These are phyloP conservation scores for Rhadina sibilatrix DNA, from an alignment of 2,113 vertebrate genomes.

Conservation along the genomic window DNA sequence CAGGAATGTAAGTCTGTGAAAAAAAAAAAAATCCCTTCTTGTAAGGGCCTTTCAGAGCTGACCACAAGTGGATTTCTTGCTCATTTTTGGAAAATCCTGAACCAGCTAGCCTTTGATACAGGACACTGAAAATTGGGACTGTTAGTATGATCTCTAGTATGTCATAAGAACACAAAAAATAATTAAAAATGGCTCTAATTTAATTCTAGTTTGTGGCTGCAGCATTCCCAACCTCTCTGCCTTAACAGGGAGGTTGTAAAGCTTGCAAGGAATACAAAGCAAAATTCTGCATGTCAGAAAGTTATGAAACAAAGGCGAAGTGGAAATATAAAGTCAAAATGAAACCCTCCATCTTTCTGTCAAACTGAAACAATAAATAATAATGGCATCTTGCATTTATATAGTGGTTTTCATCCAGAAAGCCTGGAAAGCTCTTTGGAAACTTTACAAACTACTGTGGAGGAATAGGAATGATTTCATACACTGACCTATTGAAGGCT, in stretches of 20 bases:
- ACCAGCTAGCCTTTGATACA: background rate
- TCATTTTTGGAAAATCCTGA: background rate
- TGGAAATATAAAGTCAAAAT: slow-evolving; percentile 66
- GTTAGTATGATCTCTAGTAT: background rate
- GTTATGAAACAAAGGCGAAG: slow-evolving; percentile 60
- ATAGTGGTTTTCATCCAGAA: slow-evolving; percentile 48
- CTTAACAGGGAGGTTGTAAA: background rate
- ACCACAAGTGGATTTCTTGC: background rate
- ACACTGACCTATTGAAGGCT: slow-evolving; percentile 11
- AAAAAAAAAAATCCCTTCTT: background rate
- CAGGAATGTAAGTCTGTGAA: background rate
- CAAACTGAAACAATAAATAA: slow-evolving; percentile 68
- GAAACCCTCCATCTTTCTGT: slow-evolving; percentile 71
- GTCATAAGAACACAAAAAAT: background rate
- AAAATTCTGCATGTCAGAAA: slow-evolving; percentile 39
- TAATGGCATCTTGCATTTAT: slow-evolving; percentile 59
- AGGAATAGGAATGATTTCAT: slow-evolving; percentile 49
- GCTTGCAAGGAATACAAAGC: background rate
- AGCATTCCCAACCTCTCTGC: background rate
- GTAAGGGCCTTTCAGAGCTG: background rate
- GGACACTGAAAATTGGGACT: background rate
- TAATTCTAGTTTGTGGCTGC: background rate
- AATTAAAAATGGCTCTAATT: background rate
- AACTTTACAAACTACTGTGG: slow-evolving; percentile 61
- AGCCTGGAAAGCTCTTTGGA: slow-evolving; percentile 47